These are phyloP conservation scores for Prolemur simus DNA, from an alignment of 2,113 vertebrate genomes.

Conservation along the genomic window DNA sequence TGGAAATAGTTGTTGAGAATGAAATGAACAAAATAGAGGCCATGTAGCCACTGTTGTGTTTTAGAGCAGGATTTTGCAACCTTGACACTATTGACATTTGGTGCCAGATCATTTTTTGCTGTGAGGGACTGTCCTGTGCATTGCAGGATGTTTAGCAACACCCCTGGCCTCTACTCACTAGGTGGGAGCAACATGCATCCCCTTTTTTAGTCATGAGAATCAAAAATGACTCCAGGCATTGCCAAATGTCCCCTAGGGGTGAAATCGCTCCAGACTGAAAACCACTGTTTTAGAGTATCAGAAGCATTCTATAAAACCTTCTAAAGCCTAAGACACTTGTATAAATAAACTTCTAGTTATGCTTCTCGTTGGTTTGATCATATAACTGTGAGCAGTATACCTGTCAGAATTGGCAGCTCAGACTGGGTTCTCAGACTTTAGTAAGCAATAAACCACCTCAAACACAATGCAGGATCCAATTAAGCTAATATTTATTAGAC, in stretches of 20 bases:
- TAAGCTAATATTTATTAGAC: conserved; percentile 4
- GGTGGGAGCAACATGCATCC: background rate
- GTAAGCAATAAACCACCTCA: conserved; percentile 36
- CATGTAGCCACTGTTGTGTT: background rate
- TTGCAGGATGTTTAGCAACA: background rate
- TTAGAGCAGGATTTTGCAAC: background rate
- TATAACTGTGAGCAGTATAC: background rate
- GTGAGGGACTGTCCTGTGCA: no score
- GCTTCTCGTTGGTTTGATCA: background rate
- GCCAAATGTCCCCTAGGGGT: background rate
- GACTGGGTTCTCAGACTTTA: background rate
- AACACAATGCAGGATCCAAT: background rate
- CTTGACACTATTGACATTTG: background rate
- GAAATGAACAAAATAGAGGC: background rate
- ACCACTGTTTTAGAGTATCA: background rate
- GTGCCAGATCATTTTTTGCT: background rate
- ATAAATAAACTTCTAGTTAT: background rate
- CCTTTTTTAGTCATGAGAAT: background rate
- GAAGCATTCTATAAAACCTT: background rate
- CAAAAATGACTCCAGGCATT: background rate
- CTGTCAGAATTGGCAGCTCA: background rate
- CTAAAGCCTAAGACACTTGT: background rate
- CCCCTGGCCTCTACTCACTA: background rate
- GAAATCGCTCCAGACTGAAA: background rate
- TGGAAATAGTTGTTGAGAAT: background rate